Percentiles rank a stretch among this genome's conserved stretches.
Conservation (phyloP, 1,140 invertebrate species). For the Brachionus paranguensis region DNA sequence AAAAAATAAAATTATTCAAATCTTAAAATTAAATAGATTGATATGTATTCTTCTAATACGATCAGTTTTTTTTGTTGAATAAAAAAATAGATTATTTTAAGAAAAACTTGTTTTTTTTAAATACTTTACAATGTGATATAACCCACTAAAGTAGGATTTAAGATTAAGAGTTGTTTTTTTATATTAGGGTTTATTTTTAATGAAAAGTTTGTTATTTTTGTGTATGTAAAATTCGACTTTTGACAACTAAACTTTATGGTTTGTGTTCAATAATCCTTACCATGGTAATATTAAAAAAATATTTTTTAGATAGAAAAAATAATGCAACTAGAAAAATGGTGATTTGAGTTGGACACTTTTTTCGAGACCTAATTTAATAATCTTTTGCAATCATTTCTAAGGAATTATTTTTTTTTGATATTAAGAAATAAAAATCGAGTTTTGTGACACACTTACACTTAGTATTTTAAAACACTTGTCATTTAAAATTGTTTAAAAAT, state of each 20-base stretch:
- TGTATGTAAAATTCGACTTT: not conserved
- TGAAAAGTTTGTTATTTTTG: not conserved
- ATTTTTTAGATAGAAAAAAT: not conserved
- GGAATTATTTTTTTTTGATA: not conserved
- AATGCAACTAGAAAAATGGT: not conserved
- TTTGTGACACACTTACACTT: not conserved
- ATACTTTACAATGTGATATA: not conserved
- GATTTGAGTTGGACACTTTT: not conserved
- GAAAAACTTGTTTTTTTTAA: not conserved
- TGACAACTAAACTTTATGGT: not conserved
- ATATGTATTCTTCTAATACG: not conserved
- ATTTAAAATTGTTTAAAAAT: not conserved
- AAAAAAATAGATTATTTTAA: not conserved
- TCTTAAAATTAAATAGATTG: not conserved
- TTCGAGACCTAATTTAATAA: not conserved
- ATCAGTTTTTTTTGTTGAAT: not conserved
- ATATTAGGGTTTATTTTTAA: not conserved
- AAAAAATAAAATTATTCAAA: not conserved
- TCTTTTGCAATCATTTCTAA: not conserved
- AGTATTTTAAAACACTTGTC: not conserved
- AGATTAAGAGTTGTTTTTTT: not conserved
- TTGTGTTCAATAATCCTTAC: not conserved
- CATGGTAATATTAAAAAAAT: not conserved
- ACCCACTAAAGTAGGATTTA: not conserved
- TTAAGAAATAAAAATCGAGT: not conserved